These are phyloP conservation scores for Papilio protenor DNA, from an alignment of 2,888 invertebrate species.

Conservation along the genomic window DNA sequence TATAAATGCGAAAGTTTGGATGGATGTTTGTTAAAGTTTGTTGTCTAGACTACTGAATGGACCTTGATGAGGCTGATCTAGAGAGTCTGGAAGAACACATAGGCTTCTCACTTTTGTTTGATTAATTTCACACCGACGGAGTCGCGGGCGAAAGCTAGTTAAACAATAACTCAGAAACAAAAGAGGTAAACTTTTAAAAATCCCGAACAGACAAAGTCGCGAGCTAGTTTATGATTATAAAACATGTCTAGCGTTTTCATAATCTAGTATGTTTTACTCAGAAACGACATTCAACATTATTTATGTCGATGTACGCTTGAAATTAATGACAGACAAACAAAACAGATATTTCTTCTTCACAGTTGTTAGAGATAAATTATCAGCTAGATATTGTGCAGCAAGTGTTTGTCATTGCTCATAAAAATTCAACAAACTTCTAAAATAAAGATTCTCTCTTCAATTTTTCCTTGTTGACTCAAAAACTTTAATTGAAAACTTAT, in stretches of 20 bases:
- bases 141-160: background rate
- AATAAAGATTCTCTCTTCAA: background rate
- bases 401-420: background rate
- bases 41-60: no score
- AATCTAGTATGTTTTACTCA: slow-evolving; percentile 2
- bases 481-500: background rate
- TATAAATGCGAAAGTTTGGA: no score
- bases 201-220: background rate
- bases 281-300: slow-evolving; percentile 24
- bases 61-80: no score
- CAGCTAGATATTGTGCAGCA: background rate
- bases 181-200: background rate
- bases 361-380: slow-evolving; percentile 31
- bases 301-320: slow-evolving; percentile 13
- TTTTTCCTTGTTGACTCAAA: background rate
- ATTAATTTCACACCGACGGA: no score
- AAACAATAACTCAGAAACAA: background rate
- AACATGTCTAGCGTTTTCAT: background rate
- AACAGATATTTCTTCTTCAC: slow-evolving; percentile 13
- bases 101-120: no score
- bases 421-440: background rate
- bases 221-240: background rate
- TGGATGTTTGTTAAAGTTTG: no score
- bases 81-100: no score
- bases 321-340: slow-evolving; percentile 3